Evolutionary conservation across 2,888 invertebrate species (phyloP).

Genomic region (Operophtera brumata): DNA sequence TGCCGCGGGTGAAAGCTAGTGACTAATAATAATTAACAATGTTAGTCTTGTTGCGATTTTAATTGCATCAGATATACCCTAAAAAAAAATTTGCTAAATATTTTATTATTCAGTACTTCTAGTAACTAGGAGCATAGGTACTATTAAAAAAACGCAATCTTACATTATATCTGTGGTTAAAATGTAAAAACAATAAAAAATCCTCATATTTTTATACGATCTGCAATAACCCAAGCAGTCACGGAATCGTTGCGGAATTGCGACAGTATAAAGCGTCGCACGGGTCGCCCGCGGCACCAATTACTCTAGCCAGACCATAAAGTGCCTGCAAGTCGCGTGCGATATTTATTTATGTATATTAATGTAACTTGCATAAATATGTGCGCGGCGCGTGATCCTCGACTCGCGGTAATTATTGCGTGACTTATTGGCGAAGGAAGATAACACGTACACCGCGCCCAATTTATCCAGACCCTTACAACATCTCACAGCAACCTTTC

Average conservation of each 20-base stretch:
- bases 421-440: conserved; percentile 78
- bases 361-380: conserved; percentile 71
- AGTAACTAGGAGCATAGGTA: too few species aligned
- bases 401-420: conserved; percentile 76
- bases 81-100: too few species aligned
- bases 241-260: conserved; percentile 39
- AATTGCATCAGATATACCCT: background rate
- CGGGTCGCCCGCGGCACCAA: conserved; percentile 51
- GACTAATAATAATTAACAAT: too few species aligned
- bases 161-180: conserved; percentile 1
- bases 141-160: too few species aligned
- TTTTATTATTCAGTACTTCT: too few species aligned
- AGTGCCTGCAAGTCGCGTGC: conserved; percentile 59
- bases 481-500: conserved; percentile 21
- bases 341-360: conserved; percentile 66
- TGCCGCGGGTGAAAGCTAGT: too few species aligned
- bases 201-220: conserved; percentile 15
- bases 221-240: conserved; percentile 30
- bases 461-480: conserved; percentile 44
- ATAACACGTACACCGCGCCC: conserved; percentile 72
- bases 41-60: background rate
- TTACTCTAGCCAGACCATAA: conserved; percentile 53
- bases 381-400: conserved; percentile 69
- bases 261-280: conserved; percentile 37
- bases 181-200: conserved; percentile 11